These are phyloP conservation scores for Lathronympha strigana DNA, from an alignment of 2,888 invertebrate species.

Conservation along the genomic window DNA sequence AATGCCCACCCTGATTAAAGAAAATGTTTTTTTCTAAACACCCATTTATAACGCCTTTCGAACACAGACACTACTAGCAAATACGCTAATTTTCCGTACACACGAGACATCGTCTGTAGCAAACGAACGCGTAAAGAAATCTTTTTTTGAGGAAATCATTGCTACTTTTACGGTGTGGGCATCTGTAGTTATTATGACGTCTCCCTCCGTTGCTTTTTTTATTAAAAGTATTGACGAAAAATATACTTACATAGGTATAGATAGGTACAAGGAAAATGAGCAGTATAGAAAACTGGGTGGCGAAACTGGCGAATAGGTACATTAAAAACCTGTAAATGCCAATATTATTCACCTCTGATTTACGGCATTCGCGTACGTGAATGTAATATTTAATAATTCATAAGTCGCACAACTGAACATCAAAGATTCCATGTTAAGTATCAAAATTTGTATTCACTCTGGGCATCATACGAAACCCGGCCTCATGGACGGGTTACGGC, in stretches of 20 bases:
- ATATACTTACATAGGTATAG: too few relatives aligned
- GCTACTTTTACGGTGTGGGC: not conserved
- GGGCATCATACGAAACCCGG: conserved; percentile 31
- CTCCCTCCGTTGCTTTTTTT: conserved; percentile 7
- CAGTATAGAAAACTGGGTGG: not conserved
- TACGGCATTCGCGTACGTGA: conserved; percentile 3
- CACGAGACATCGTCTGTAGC: not conserved
- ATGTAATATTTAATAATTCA: conserved; percentile 30
- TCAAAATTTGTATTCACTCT: conserved; percentile 40
- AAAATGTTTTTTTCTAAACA: not conserved
- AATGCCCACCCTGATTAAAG: not conserved
- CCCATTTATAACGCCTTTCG: not conserved
- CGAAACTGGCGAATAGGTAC: not conserved
- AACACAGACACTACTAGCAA: not conserved
- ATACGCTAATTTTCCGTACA: not conserved
- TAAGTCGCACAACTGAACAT: conserved; percentile 21
- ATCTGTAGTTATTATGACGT: conserved; percentile 1
- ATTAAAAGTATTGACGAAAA: too few relatives aligned
- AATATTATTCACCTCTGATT: not conserved
- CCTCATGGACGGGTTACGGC: conserved; percentile 33
- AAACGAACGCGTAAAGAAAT: not conserved
- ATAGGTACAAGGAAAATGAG: not conserved
- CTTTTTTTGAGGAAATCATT: not conserved
- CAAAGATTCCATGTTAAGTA: conserved; percentile 14
- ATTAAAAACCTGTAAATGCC: not conserved